A percentile compares a stretch with the other conserved stretches of the same genome.
Evolutionary conservation across 1,140 invertebrate species (phyloP).

Genomic region (Sitobion miscanthi): DNA sequence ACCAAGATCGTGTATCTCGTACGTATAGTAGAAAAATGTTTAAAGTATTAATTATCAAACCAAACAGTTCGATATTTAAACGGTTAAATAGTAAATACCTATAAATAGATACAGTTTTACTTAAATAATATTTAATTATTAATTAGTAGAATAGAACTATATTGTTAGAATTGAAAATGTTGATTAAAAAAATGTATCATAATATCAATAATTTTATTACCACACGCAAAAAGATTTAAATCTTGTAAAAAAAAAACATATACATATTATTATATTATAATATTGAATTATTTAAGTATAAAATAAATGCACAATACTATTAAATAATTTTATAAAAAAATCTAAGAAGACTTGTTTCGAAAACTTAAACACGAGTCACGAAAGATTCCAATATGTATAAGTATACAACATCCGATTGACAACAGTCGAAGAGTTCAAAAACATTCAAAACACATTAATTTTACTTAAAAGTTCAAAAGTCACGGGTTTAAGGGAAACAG

Average conservation of each 20-base stretch:
- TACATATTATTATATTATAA: background rate
- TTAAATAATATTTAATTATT: background rate
- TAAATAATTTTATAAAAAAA: background rate
- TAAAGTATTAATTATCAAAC: no score
- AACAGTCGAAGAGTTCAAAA: background rate
- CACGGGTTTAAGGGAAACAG: background rate
- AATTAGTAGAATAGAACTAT: background rate
- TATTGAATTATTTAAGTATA: background rate
- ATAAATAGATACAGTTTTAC: no score
- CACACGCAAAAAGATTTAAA: background rate
- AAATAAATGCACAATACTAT: background rate
- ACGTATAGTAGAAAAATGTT: no score
- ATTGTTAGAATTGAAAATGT: background rate
- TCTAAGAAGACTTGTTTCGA: background rate
- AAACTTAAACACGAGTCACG: background rate
- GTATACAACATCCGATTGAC: background rate
- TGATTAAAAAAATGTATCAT: background rate
- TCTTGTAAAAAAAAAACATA: background rate
- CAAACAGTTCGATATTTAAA: no score
- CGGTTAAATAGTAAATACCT: no score
- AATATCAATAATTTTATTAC: background rate
- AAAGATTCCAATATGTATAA: background rate
- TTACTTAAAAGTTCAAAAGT: background rate
- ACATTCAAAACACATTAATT: background rate
- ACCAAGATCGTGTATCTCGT: no score